Conservation (phyloP, 2,113 vertebrate genomes). For the Melanotaenia duboulayi region DNA sequence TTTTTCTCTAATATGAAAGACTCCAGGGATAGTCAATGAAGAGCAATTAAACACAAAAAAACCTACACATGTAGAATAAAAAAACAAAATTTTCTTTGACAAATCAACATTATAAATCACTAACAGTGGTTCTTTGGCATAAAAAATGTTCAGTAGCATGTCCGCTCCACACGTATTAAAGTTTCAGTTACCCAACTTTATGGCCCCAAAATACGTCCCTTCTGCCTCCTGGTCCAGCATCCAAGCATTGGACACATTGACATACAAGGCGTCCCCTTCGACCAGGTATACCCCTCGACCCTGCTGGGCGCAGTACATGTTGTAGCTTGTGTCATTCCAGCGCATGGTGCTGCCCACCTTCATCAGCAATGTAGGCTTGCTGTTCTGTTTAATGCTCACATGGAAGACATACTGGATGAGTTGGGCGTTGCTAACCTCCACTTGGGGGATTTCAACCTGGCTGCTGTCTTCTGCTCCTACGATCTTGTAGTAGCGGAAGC, state of each 20-base stretch:
- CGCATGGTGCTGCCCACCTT: slow-evolving; percentile 93
- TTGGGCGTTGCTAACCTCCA: slow-evolving; percentile 86
- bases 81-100: slow-evolving; percentile 30
- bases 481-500: slow-evolving; percentile 88
- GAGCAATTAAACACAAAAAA: slow-evolving; percentile 32
- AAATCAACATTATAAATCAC: slow-evolving; percentile 64
- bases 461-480: slow-evolving; percentile 11
- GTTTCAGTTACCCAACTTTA: slow-evolving; percentile 90
- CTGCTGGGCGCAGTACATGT: slow-evolving; percentile 95
- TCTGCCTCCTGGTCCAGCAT: slow-evolving; percentile 89
- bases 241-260: slow-evolving; percentile 91
- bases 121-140: slow-evolving; percentile 83
- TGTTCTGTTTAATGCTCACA: slow-evolving; percentile 87
- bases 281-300: slow-evolving; percentile 89
- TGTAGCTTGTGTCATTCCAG: slow-evolving; percentile 88
- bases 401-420: slow-evolving; percentile 91
- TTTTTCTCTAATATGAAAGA: slow-evolving; percentile 2
- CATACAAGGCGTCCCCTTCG: slow-evolving; percentile 87
- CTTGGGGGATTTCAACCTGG: slow-evolving; percentile 42
- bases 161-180: slow-evolving; percentile 43
- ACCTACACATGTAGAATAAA: slow-evolving; percentile 22
- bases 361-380: slow-evolving; percentile 82
- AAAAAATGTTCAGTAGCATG: slow-evolving; percentile 84
- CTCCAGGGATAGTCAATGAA: slow-evolving; percentile 33
- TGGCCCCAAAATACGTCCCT: slow-evolving; percentile 94